Evolutionary conservation across 2,113 vertebrate species (phyloP), one percentile per base, ranked within the genome.

Genomic region (Grallaria varia): DNA sequence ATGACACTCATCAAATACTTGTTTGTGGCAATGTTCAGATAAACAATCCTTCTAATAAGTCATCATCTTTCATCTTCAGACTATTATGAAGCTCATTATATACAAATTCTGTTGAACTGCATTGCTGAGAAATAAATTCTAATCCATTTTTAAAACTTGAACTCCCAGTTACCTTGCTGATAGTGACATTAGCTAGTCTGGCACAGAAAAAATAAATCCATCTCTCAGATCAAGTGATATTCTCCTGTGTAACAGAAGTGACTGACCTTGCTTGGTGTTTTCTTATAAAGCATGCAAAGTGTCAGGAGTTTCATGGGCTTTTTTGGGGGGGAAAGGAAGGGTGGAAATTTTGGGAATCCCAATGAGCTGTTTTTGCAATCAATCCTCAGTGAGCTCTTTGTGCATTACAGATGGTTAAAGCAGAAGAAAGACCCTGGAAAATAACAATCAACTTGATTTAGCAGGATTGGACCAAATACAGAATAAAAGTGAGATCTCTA

Each of bases 11-110:
- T 94, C 82, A 94, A 93, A 93, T 73, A 50, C 9, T 85, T 96
- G 67, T 83, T 95, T 96, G 83, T 39, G 40, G 63, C 23, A 69
- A 76, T 13, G 20, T 81, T 93, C 62, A 80, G 53, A 50, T 66
- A 87, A 95, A 89, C 37, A 94, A 35, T 52, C 39, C 40, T 84
- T 87, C 53, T 84, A 91, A 28, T 73, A 95, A 76, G 39, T 58
- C 53, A 81, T 60, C 55, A 58, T 66, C 78, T 93, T 96, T 96
- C 55, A 96, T 96, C 93, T 96, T 74, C 50, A 85, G 42, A 63
- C 49, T 76, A 37, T 50, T 73, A 18, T 90, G 74, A 59, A 95
- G 22, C 78, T 96, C 84, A 81, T 94, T 93, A 90, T 83, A 74
- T 30, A 60, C 12, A 71, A 91, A 67, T 59, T 62, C 87, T 66